Conservation (phyloP, 2,797 vertebrate genomes). For the Alcedo atthis region DNA sequence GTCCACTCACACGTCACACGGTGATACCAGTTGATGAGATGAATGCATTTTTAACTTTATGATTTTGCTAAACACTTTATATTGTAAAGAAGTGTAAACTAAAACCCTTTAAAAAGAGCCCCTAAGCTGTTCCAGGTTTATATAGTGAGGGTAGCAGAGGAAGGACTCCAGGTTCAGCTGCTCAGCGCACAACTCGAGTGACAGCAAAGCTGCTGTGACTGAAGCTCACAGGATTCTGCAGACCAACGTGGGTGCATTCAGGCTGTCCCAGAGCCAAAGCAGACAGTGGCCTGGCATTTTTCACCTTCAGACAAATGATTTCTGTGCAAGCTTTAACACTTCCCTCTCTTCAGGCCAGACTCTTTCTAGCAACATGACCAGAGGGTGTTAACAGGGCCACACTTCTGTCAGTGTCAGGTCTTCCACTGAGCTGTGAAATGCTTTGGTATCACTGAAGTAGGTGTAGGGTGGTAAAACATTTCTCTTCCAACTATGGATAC, state of each 20-base stretch:
- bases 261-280: neutral
- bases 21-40: neutral
- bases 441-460: neutral
- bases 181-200: neutral
- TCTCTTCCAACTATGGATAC: neutral
- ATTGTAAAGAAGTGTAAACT: neutral
- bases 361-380: neutral
- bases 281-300: neutral
- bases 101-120: neutral
- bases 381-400: neutral
- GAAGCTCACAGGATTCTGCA: neutral
- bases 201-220: neutral
- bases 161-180: neutral
- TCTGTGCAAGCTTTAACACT: neutral
- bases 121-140: neutral
- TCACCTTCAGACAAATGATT: neutral
- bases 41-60: neutral
- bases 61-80: neutral
- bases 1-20: neutral
- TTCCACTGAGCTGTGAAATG: neutral
- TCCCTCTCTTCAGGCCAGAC: neutral
- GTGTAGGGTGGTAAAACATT: neutral
- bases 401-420: neutral
- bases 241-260: neutral
- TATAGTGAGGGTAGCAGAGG: neutral